Evolutionary conservation across 2,113 vertebrate species (phyloP), one percentile per base, ranked within the genome.

Genomic region (Crypturellus undulatus): DNA sequence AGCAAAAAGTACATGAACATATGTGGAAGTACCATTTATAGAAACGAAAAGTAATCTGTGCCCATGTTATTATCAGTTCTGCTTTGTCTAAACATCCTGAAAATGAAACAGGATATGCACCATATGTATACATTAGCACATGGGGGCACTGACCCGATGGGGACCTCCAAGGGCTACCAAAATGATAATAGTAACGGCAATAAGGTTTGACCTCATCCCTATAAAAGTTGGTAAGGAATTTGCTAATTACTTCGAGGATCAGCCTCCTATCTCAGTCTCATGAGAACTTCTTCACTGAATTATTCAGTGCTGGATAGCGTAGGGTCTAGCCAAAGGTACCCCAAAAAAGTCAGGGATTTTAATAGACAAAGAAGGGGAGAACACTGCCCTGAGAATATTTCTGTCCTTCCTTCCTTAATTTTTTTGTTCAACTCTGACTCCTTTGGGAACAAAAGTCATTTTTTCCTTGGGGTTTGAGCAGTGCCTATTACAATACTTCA

Each of bases 401-500:
- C 60, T 80, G 76, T 86, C 78, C 51, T 95, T 90, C 79, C 67
- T 25, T 82, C 49, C 49, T 49, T 49, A 49, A 77, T 83, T 80
- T 94, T 83, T 80, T 78, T 73, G 68, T 95, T 92, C 64, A 82
- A 56, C 85, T 72, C 82, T 32, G 76, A 81, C 60, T 91, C 42
- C 52, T 93, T 79, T 93, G 76, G 45, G 90, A 88, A 72, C 64
- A 76, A 69, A 65, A 93, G 47, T 69, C 17, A 0, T 69, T 6
- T 58, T 89, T 88, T 16, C 87, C 56, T 71, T 75, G 72, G 65
- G 69, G 92, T 95, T 96, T 81, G 84, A 91, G 94, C 88, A 88
- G 79, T 94, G 83, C 77, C 82, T 70, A 93, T 90, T 95, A 86
- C 69, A 86, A 92, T 88, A 88, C 64, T 49, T 83, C 94, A 96